phyloP scores from a whole-genome alignment of 2,888 invertebrate genomes.

The Xestia sexstrigata region DNA sequence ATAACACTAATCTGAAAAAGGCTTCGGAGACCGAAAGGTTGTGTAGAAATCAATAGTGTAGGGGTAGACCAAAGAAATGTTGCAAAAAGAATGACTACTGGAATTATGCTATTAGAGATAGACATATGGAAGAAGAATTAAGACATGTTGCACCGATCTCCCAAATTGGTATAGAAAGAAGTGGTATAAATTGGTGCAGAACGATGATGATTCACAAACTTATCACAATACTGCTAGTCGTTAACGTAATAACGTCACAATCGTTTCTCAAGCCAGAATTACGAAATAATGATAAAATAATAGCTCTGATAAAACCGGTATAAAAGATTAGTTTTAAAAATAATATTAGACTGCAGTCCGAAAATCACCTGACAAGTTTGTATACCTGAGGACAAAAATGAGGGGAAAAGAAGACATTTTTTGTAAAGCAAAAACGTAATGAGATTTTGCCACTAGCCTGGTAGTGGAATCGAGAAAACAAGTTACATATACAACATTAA shows the following conservation, averaged over 20 bases:
- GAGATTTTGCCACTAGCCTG: not conserved
- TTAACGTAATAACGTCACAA: not conserved
- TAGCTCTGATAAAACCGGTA: not conserved
- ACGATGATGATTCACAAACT: not conserved
- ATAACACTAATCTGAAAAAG: not conserved
- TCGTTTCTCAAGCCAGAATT: not conserved
- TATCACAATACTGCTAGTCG: not conserved
- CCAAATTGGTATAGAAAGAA: not conserved
- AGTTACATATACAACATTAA: not conserved
- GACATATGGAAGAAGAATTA: not conserved
- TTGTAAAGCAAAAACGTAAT: conserved; percentile 4
- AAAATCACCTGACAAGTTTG: not conserved
- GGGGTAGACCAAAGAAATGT: not conserved
- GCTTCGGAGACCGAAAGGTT: not conserved
- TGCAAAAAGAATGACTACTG: not conserved
- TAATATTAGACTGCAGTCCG: not conserved
- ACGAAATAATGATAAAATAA: conserved; percentile 28
- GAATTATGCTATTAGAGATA: not conserved
- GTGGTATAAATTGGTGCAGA: no score
- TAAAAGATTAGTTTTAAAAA: not conserved
- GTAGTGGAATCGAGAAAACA: not conserved
- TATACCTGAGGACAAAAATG: not conserved
- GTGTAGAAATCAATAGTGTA: not conserved
- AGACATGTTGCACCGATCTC: not conserved
- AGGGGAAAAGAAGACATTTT: conserved; percentile 4